A percentile compares a stretch with the other conserved stretches of the same genome.
phyloP scores from a whole-genome alignment of 2,113 vertebrate species.

The Agelaius phoeniceus region DNA sequence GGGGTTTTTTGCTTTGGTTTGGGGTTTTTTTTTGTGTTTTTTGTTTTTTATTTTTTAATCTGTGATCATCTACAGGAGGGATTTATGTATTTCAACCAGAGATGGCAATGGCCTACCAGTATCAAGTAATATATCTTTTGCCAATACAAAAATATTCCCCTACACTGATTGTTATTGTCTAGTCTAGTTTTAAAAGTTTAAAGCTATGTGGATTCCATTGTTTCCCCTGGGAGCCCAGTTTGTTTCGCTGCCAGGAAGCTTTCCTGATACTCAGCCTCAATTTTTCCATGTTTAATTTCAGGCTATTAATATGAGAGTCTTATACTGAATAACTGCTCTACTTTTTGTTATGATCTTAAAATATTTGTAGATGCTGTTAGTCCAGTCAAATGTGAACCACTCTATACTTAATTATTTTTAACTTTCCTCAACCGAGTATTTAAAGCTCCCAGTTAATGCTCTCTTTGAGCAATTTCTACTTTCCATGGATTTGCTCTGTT shows the following conservation, averaged over 20 bases:
- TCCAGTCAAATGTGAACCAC: background rate
- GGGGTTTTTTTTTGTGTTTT: background rate
- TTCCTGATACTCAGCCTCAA: slow-evolving; percentile 55
- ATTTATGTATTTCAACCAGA: background rate
- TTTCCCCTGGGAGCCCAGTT: slow-evolving; percentile 51
- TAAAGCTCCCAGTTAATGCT: background rate
- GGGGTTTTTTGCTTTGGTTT: background rate
- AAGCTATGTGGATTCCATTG: slow-evolving; percentile 51
- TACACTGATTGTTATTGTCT: slow-evolving; percentile 56
- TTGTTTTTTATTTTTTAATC: accelerated
- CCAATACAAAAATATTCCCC: slow-evolving; percentile 34
- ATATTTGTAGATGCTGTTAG: slow-evolving; percentile 2
- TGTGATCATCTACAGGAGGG: background rate
- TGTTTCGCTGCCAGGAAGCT: slow-evolving; percentile 61
- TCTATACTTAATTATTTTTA: background rate
- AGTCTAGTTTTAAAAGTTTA: slow-evolving; percentile 57
- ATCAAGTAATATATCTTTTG: background rate
- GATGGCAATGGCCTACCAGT: background rate
- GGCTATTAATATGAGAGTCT: slow-evolving; percentile 46
- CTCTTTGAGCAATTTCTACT: background rate
- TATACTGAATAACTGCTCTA: background rate
- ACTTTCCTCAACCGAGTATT: background rate
- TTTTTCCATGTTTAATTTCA: slow-evolving; percentile 69
- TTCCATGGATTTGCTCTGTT: background rate
- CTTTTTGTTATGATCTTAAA: slow-evolving; percentile 21